Conservation (phyloP, 2,113 vertebrate genomes). For the Podarcis cretensis region DNA sequence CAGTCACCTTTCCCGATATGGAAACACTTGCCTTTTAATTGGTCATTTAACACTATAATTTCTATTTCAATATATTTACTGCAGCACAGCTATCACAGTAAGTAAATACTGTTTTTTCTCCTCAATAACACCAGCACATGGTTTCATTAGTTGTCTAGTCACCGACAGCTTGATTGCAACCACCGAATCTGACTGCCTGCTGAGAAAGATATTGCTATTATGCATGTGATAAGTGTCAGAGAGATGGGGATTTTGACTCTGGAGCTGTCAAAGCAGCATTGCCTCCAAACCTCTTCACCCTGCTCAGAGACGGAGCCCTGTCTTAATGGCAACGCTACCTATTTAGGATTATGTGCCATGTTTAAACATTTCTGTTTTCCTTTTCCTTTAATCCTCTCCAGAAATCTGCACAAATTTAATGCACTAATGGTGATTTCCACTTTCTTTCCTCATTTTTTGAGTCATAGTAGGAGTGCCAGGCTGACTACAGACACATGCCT, state of each 20-base stretch:
- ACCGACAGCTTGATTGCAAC: constrained; percentile 29
- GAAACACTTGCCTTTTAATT: constrained; percentile 66
- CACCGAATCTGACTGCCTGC: neutral
- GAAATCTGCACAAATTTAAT: constrained; percentile 42
- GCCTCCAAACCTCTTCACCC: neutral
- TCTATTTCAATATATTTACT: constrained; percentile 58
- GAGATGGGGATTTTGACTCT: neutral
- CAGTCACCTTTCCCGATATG: constrained; percentile 46
- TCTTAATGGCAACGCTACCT: constrained; percentile 8
- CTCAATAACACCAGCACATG: neutral
- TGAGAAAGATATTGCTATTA: neutral
- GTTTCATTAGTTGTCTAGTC: constrained; percentile 37
- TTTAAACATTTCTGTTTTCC: constrained; percentile 39
- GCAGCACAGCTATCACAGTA: constrained; percentile 45
- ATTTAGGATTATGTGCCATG: constrained; percentile 27
- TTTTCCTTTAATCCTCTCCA: neutral
- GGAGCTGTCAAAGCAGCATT: constrained; percentile 16
- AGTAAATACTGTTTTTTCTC: constrained; percentile 50
- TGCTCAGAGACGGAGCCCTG: constrained; percentile 1
- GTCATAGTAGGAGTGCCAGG: neutral
- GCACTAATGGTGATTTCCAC: constrained; percentile 5
- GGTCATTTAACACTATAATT: constrained; percentile 58
- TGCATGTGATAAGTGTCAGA: neutral
- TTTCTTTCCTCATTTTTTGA: neutral
- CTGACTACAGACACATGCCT: constrained; percentile 22